Evolutionary conservation across 2,888 invertebrate genomes (phyloP).

Genomic region (Oegoconia quadripuncta): DNA sequence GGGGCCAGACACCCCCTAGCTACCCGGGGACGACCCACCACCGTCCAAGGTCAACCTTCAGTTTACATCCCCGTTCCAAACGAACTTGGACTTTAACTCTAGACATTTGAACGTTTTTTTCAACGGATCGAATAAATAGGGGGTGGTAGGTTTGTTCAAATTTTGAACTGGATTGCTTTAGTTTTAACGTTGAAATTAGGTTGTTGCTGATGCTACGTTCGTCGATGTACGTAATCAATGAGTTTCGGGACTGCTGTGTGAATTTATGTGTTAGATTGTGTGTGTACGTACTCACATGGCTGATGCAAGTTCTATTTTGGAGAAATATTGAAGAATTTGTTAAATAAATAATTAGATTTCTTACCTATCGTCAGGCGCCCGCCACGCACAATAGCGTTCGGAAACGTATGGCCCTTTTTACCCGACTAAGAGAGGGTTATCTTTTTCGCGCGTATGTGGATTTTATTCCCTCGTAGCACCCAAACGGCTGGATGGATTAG

Average conservation of each 20-base stretch:
- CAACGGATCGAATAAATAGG: slow-evolving; percentile 11
- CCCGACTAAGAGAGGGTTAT: no score
- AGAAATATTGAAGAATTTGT: no score
- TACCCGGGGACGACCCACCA: slow-evolving; percentile 46
- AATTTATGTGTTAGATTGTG: slow-evolving; percentile 51
- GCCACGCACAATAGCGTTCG: no score
- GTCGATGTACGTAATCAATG: slow-evolving; percentile 54
- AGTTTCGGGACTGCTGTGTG: slow-evolving; percentile 50
- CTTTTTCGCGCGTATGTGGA: no score
- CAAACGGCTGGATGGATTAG: no score
- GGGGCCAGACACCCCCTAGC: slow-evolving; percentile 50
- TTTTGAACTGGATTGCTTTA: slow-evolving; percentile 21
- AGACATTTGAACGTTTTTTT: slow-evolving; percentile 26
- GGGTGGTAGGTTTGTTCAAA: slow-evolving; percentile 18
- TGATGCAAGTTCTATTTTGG: no score
- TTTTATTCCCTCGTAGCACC: no score
- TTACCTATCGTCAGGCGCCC: no score
- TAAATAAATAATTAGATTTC: no score
- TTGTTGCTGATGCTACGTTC: slow-evolving; percentile 16
- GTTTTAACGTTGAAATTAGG: slow-evolving; percentile 31
- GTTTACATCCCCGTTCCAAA: slow-evolving; percentile 29
- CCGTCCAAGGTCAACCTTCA: slow-evolving; percentile 62
- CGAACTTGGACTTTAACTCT: slow-evolving; percentile 29
- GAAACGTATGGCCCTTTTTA: no score
- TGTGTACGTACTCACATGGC: slow-evolving; percentile 41